Percentiles rank a stretch among this genome's conserved stretches.
Conservation (phyloP, 2,888 invertebrate genomes). For the Campopleginae sp. region DNA sequence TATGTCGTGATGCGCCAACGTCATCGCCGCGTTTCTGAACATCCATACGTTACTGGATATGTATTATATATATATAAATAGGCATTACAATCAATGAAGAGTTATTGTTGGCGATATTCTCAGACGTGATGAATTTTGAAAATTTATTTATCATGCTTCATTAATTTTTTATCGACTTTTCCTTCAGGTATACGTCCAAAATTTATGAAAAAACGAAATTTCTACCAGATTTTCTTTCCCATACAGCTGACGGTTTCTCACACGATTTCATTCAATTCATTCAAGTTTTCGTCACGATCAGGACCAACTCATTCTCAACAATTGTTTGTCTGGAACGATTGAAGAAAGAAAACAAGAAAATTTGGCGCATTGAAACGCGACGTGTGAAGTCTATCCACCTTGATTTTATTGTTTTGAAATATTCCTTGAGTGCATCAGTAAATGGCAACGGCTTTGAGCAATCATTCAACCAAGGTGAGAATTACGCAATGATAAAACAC, state of each 20-base stretch:
- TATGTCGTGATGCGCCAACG: slow-evolving; percentile 60
- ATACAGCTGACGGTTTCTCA: not conserved
- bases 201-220: not conserved
- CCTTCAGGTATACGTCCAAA: not conserved
- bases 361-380: slow-evolving; percentile 7
- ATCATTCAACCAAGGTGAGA: slow-evolving; percentile 28
- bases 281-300: not conserved
- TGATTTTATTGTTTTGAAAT: slow-evolving; percentile 29
- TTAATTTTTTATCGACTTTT: not conserved
- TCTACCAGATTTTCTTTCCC: not conserved
- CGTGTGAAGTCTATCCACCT: not conserved
- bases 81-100: not conserved
- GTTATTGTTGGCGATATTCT: not conserved
- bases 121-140: not conserved
- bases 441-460: slow-evolving; percentile 22
- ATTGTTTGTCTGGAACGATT: slow-evolving; percentile 1
- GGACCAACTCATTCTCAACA: not conserved
- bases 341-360: not conserved
- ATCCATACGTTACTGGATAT: not conserved
- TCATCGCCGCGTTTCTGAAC: slow-evolving; percentile 52
- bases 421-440: slow-evolving; percentile 32
- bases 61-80: not conserved
- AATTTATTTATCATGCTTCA: not conserved
- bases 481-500: slow-evolving; percentile 23
- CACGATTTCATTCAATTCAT: not conserved